Evolutionary conservation across 2,888 invertebrate genomes (phyloP).

Genomic region (Nomada goodeniana): DNA sequence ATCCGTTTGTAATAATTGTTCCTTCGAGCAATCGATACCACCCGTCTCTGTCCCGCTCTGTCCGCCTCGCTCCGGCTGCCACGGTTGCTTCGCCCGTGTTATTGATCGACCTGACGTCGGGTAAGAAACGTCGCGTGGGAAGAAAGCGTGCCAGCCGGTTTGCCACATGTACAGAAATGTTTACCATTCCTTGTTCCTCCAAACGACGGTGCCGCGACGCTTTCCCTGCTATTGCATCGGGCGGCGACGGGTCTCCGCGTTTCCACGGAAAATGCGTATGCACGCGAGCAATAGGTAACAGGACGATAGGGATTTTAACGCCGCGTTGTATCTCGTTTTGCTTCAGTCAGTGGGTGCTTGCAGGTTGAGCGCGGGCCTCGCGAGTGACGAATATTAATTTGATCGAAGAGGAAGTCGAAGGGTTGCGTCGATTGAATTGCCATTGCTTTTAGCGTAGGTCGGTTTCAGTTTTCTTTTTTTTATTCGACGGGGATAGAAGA

Average conservation of each 20-base stretch:
- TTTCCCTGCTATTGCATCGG: neutral
- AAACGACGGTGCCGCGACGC: neutral
- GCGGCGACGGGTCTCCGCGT: neutral
- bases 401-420: neutral
- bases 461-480: too few species aligned
- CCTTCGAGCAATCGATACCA: constrained; percentile 69
- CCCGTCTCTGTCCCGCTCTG: constrained; percentile 21
- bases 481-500: too few species aligned
- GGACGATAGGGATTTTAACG: neutral
- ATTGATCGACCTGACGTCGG: constrained; percentile 68
- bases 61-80: constrained; percentile 3
- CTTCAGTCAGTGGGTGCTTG: neutral
- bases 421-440: neutral
- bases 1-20: constrained; percentile 72
- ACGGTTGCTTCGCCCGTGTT: constrained; percentile 50
- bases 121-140: constrained; percentile 74
- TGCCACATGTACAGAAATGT: constrained; percentile 62
- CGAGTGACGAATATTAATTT: constrained; percentile 33
- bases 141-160: constrained; percentile 70
- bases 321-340: neutral
- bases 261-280: neutral
- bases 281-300: neutral
- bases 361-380: neutral
- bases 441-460: too few species aligned
- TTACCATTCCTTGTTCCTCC: constrained; percentile 42